Percentiles rank a stretch among this genome's conserved stretches.
These are phyloP conservation scores for Mus caroli DNA, from an alignment of 2,797 vertebrate species.

Conservation along the genomic window DNA sequence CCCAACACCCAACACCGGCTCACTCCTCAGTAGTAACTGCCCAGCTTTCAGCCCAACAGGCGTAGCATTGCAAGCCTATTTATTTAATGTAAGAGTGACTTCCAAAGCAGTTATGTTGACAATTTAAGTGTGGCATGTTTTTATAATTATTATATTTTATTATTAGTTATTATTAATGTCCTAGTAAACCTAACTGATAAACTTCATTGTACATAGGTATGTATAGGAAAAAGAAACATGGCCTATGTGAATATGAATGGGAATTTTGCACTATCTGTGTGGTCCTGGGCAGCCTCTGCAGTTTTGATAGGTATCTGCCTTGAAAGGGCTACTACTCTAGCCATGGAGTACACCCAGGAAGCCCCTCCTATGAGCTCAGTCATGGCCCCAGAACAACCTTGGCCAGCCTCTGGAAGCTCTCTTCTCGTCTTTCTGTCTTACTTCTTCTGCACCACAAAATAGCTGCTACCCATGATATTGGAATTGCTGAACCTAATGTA, in stretches of 20 bases:
- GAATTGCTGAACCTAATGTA: neutral
- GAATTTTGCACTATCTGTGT: neutral
- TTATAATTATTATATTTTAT: neutral
- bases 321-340: neutral
- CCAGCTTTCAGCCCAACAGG: neutral
- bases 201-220: neutral
- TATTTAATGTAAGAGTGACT: neutral
- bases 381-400: neutral
- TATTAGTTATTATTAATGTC: neutral
- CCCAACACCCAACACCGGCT: neutral
- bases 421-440: neutral
- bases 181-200: neutral
- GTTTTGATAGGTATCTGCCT: neutral
- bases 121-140: neutral
- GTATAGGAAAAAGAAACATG: neutral
- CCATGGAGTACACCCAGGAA: accelerated
- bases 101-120: neutral
- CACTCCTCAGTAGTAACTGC: neutral
- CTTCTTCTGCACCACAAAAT: neutral
- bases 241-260: no score
- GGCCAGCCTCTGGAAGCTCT: neutral
- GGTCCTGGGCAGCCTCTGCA: neutral
- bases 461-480: neutral
- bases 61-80: neutral
- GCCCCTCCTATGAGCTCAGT: neutral